These are phyloP conservation scores for Eunapius fragilis DNA, from an alignment of 37 sponge, comb jelly and placozoan species.

Conservation along the genomic window DNA sequence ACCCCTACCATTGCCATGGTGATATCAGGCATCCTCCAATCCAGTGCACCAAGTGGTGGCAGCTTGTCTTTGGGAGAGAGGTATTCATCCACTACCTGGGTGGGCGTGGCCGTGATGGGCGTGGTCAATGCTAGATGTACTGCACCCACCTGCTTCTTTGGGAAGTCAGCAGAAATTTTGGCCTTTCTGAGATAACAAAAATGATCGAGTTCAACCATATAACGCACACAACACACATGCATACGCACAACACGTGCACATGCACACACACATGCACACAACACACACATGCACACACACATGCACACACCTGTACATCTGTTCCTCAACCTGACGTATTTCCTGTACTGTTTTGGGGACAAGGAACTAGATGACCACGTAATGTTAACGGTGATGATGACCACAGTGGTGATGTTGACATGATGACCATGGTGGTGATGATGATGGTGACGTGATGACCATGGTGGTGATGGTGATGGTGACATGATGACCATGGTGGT, in stretches of 20 bases:
- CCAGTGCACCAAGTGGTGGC: neutral
- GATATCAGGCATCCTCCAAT: neutral
- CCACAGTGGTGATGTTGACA: too few relatives aligned
- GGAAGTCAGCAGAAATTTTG: neutral
- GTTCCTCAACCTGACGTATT: neutral
- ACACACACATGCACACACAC: too few relatives aligned
- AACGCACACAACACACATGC: too few relatives aligned
- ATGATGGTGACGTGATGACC: too few relatives aligned
- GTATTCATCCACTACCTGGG: neutral
- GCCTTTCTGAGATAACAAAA: neutral
- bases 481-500: too few relatives aligned
- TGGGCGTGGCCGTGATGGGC: neutral
- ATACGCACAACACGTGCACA: too few relatives aligned
- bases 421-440: too few relatives aligned
- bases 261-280: too few relatives aligned
- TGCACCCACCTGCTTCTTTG: neutral
- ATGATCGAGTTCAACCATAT: neutral
- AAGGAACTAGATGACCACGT: neutral
- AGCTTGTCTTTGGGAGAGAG: neutral
- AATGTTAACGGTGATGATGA: too few relatives aligned
- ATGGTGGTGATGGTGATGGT: too few relatives aligned
- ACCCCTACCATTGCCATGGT: neutral
- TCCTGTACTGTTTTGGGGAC: neutral
- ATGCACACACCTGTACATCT: neutral
- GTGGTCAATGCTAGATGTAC: neutral